Percentiles rank a stretch among this genome's conserved stretches.
phyloP scores from a whole-genome alignment of 2,113 vertebrate species.

The Ceyx melanurus region DNA sequence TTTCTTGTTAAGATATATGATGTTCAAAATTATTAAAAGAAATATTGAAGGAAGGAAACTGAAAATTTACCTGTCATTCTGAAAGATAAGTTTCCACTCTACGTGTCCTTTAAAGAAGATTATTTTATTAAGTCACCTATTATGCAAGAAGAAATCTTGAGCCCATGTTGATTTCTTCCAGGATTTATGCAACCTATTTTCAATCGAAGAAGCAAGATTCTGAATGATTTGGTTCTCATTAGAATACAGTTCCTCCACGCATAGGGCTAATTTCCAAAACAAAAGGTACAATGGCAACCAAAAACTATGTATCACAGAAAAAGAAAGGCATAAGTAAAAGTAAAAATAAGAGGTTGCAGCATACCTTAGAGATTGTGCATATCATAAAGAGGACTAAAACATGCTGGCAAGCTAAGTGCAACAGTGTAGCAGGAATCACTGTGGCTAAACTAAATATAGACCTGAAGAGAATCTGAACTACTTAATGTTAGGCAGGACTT shows the following conservation, averaged over 20 bases:
- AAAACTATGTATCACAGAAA: neutral
- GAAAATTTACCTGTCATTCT: slow-evolving; percentile 68
- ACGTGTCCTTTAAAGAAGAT: slow-evolving; percentile 52
- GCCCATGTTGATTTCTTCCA: slow-evolving; percentile 25
- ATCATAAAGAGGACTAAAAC: neutral
- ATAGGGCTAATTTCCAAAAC: neutral
- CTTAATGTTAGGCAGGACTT: neutral
- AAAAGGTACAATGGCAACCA: neutral
- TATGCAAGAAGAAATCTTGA: neutral
- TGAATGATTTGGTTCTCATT: neutral
- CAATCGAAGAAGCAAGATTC: slow-evolving; percentile 3
- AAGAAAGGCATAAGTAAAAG: neutral
- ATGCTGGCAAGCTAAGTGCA: neutral
- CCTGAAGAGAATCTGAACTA: neutral
- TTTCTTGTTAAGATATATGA: slow-evolving; percentile 57
- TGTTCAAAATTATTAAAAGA: slow-evolving; percentile 64
- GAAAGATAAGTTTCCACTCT: slow-evolving; percentile 51
- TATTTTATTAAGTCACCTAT: slow-evolving; percentile 29
- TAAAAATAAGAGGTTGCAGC: neutral
- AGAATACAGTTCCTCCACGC: neutral
- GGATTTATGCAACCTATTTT: slow-evolving; percentile 29
- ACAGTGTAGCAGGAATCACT: neutral
- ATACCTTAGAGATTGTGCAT: rapidly evolving
- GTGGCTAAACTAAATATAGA: neutral
- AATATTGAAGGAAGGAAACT: slow-evolving; percentile 67